Evolutionary conservation across 2,888 invertebrate genomes (phyloP).

Genomic region (Arrhopalites spinosus): DNA sequence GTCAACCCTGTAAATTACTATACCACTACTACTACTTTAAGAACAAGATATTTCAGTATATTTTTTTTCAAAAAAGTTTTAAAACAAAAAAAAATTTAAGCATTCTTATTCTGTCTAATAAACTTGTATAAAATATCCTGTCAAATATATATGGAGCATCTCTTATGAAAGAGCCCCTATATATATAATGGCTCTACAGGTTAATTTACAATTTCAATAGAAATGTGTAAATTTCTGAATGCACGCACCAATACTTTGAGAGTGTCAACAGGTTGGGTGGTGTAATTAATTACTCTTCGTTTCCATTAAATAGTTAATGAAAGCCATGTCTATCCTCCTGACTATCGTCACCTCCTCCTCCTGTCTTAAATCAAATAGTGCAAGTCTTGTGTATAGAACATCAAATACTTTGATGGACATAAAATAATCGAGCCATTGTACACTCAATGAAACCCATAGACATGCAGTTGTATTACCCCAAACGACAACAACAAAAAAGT

Average conservation of each 20-base stretch:
- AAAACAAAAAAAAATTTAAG: too few relatives aligned
- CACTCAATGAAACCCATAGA: too few relatives aligned
- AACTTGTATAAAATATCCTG: too few relatives aligned
- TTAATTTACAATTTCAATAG: neutral
- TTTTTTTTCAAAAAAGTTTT: neutral
- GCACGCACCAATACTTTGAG: neutral
- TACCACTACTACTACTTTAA: neutral
- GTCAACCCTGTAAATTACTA: constrained; percentile 29
- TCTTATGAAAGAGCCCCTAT: too few relatives aligned
- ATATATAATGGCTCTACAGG: neutral
- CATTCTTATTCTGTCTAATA: too few relatives aligned
- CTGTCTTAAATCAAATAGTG: neutral
- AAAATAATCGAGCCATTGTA: too few relatives aligned
- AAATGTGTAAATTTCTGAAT: too few relatives aligned
- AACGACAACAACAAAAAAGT: too few relatives aligned
- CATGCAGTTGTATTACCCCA: too few relatives aligned
- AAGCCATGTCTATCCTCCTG: neutral
- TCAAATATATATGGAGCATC: too few relatives aligned
- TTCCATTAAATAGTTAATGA: constrained; percentile 12
- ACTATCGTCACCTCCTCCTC: constrained; percentile 2
- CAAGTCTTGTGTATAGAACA: too few relatives aligned
- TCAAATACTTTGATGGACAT: too few relatives aligned
- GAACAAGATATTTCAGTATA: neutral
- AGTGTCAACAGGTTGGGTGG: constrained; percentile 14
- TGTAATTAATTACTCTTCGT: neutral